Evolutionary conservation across 2,797 vertebrate genomes (phyloP).

Genomic region (Oryzias dopingdopingensis): DNA sequence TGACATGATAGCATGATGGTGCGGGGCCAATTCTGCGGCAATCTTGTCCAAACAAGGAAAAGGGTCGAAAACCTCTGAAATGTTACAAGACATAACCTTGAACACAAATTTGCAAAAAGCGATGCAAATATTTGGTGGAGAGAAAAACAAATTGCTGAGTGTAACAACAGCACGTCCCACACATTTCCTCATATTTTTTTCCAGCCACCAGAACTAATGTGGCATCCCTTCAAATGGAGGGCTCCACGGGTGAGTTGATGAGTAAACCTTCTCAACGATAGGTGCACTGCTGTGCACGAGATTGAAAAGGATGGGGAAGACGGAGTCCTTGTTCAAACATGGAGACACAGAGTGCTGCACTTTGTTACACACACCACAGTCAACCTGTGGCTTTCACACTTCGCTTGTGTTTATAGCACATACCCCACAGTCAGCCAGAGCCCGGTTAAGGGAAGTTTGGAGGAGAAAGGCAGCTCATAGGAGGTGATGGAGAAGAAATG

Average conservation of each 20-base stretch:
- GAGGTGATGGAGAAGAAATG: constrained; percentile 50
- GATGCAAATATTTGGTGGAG: constrained; percentile 20
- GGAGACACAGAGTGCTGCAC: constrained; percentile 51
- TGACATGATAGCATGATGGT: too few species aligned
- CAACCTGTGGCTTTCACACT: constrained; percentile 51
- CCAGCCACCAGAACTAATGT: constrained; percentile 54
- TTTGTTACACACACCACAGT: constrained; percentile 36
- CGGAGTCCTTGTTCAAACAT: constrained; percentile 56
- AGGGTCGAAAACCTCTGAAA: too few species aligned
- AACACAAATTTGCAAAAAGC: constrained; percentile 13
- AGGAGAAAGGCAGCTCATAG: constrained; percentile 30
- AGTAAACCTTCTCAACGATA: constrained; percentile 58
- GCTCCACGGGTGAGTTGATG: constrained; percentile 67
- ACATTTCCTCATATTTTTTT: constrained; percentile 35
- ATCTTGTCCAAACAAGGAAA: too few species aligned
- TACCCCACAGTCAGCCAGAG: constrained; percentile 37
- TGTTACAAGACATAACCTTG: not conserved
- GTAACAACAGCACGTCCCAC: constrained; percentile 30
- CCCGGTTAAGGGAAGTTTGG: constrained; percentile 44
- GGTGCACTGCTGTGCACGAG: constrained; percentile 70
- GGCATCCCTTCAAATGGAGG: constrained; percentile 54
- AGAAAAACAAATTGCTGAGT: constrained; percentile 38
- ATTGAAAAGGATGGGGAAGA: constrained; percentile 68
- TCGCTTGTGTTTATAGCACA: constrained; percentile 37
- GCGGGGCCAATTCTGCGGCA: too few species aligned